Evolutionary conservation across 2,888 invertebrate genomes (phyloP).

Genomic region (Asteroscopus sphinx): DNA sequence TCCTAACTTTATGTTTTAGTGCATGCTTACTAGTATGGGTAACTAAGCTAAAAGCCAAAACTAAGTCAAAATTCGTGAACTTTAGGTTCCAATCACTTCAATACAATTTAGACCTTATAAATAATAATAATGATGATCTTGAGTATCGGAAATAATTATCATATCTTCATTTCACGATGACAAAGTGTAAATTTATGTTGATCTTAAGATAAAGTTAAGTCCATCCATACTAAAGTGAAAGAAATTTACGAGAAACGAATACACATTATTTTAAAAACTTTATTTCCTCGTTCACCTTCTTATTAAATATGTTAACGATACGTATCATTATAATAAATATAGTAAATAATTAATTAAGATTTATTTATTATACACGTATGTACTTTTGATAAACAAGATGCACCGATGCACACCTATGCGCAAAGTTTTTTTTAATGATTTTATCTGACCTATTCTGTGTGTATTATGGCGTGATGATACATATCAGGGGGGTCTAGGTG

Average conservation of each 20-base stretch:
- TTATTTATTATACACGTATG: constrained; percentile 2
- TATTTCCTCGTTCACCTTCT: constrained; percentile 40
- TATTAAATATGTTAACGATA: constrained; percentile 11
- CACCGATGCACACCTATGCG: not conserved
- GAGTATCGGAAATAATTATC: constrained; percentile 22
- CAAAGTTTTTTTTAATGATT: too few species aligned
- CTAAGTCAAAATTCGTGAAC: too few species aligned
- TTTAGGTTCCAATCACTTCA: not conserved
- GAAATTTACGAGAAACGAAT: constrained; percentile 27
- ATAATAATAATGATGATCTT: too few species aligned
- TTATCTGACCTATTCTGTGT: too few species aligned
- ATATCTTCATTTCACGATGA: constrained; percentile 29
- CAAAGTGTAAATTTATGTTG: constrained; percentile 38
- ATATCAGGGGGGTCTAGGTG: too few species aligned
- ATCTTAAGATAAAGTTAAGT: constrained; percentile 37
- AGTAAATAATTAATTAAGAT: constrained; percentile 15
- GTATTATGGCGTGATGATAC: too few species aligned
- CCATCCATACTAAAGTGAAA: constrained; percentile 9
- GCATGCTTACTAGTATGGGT: too few species aligned
- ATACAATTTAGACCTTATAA: too few species aligned
- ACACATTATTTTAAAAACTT: constrained; percentile 16
- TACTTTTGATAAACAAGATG: constrained; percentile 1
- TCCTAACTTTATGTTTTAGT: too few species aligned
- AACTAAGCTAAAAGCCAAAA: too few species aligned
- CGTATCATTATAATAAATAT: constrained; percentile 1